Percentiles rank a stretch among this genome's conserved stretches.
Conservation (phyloP, 2,888 invertebrate species). For the Leucophora obtusa region DNA sequence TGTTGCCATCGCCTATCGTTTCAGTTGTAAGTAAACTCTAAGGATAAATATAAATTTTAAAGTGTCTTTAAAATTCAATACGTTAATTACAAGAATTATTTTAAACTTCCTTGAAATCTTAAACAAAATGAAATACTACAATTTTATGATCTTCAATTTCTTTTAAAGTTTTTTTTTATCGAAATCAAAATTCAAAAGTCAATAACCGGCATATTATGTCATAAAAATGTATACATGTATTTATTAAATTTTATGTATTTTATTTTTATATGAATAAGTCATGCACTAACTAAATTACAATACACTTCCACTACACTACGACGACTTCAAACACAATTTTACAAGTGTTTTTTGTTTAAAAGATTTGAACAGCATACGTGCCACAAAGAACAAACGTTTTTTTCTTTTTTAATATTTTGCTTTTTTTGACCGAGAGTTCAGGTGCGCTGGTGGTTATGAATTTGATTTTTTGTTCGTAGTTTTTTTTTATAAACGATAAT, state of each 20-base stretch:
- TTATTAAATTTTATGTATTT: background rate
- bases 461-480: constrained; percentile 40
- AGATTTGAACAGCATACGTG: constrained; percentile 47
- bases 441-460: constrained; percentile 50
- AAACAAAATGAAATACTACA: background rate
- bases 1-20: no score
- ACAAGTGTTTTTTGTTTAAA: constrained; percentile 40
- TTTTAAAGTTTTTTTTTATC: background rate
- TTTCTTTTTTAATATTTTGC: constrained; percentile 16
- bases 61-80: no score
- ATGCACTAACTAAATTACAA: constrained; percentile 41
- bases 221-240: constrained; percentile 26
- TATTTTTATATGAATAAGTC: constrained; percentile 30
- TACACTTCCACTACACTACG: constrained; percentile 16
- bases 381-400: constrained; percentile 49
- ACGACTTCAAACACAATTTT: constrained; percentile 29
- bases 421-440: constrained; percentile 48
- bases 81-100: background rate
- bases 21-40: no score
- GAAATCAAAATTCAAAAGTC: constrained; percentile 21
- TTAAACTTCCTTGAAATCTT: background rate
- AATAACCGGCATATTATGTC: constrained; percentile 52
- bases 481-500: constrained; percentile 17
- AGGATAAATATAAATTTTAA: no score
- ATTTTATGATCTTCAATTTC: constrained; percentile 1